Evolutionary conservation across 2,888 invertebrate genomes (phyloP), one percentile per base, ranked within the genome.

Genomic region (Athetis lepigone): DNA sequence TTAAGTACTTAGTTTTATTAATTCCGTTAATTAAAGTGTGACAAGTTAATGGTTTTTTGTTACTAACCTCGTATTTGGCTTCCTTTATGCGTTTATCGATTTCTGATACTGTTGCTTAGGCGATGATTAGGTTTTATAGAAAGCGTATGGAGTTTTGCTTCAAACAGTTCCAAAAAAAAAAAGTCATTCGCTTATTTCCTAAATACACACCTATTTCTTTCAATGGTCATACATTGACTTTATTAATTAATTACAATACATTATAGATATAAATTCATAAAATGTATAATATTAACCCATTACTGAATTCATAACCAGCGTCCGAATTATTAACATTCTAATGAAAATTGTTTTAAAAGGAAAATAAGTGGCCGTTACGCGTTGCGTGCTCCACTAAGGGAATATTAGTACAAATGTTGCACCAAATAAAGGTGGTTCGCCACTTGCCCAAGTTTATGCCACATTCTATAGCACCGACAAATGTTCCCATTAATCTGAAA

Each of bases 231-330:
- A 65, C 43, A 71, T 47, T 39, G 13, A 47, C 39, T 55, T 21
- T 42, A 13, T n/a, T 43, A 47, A 64, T 45, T 55, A 23, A 18
- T 40, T 55, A 33, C 21, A 46, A 42, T 50, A 54, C n/a, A 11
- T 19, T 46, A 33, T 2, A 21, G 43, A 56, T 23, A 56, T 64
- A 47, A 33, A 71, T 55, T 56, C 25, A 51, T 47, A 57, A 49
- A 19, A 42, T n/a, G n/a, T n/a, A n/a, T n/a, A n/a, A n/a, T n/a
- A 47, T 37, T 42, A 37, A 57, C 37, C 51, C 46, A 72, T 73
- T 73, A 72, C 33, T 37, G 46, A 54, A 60, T 66, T 52, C 46
- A 60, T 56, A 63, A 19, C 58, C 49, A 54, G 9, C 59, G 37
- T 33, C 49, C 43, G 65, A 67, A 56, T 72, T 19, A 52, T 57